A percentile compares a stretch with the other conserved stretches of the same genome.
phyloP scores from a whole-genome alignment of 2,113 vertebrate genomes.

The Campylomormyrus numenius region DNA sequence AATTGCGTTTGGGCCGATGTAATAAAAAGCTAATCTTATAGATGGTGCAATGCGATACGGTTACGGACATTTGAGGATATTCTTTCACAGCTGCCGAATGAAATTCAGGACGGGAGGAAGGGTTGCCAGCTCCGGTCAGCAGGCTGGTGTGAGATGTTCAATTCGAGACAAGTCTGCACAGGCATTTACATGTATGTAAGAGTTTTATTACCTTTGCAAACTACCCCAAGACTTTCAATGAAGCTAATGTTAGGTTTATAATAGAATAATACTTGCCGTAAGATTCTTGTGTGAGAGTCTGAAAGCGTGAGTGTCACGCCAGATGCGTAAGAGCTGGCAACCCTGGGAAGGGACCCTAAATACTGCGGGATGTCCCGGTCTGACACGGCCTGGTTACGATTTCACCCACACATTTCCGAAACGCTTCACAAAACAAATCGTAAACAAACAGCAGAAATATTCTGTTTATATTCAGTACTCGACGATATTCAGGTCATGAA shows the following conservation, averaged over 20 bases:
- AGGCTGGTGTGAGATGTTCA: no score
- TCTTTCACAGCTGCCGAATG: neutral
- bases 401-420: neutral
- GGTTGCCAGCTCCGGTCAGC: no score
- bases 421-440: neutral
- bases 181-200: no score
- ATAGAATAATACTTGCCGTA: no score
- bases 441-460: neutral
- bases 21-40: neutral
- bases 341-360: neutral
- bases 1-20: neutral
- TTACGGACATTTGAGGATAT: neutral
- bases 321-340: no score
- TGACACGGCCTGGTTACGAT: neutral
- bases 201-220: no score
- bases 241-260: no score
- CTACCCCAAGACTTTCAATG: no score
- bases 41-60: neutral
- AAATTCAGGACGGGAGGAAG: neutral
- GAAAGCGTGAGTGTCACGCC: no score
- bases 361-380: neutral
- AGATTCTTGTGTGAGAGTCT: no score
- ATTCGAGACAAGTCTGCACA: no score
- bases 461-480: neutral
- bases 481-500: neutral